Evolutionary conservation across 2,797 vertebrate species (phyloP), one percentile per base, ranked within the genome.

Genomic region (Amphiprion clarkii): DNA sequence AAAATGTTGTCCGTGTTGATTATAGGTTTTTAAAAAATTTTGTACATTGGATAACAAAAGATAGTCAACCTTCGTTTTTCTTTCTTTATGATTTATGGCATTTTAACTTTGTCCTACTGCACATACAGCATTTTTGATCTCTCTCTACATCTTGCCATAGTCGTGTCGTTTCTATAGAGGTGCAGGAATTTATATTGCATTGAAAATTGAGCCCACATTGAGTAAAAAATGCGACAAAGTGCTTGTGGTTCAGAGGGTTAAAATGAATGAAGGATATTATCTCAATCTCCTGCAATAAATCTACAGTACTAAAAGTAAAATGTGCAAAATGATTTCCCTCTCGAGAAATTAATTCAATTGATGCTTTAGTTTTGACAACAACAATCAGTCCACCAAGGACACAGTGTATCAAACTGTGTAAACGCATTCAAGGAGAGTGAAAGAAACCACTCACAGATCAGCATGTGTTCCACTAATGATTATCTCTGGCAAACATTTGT

Each of bases 271-370:
- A 27, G 60, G 40, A 27, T 56, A 55, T n/a, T 27, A 23, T 21
- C 40, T 48, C 17, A 12, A 40, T 53, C 1, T 27, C 29, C 19
- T 2, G 29, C 19, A 39, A 65, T 40, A 52, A 48, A 44, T 53
- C 17, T 44, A 31, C 61, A 33, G 10, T 52, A 55, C 23, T 48
- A 52, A 73, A 58, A 73, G 61, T 31, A 60, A 76, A 64, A 80
- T 67, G 74, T 66, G 13, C 5, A 4, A 59, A 61, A 17, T 27
- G 10, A 55, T 74, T 74, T 71, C 17, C 1, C 56, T 58, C 46
- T 61, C 65, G 5, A 6, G 70, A 42, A 64, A 74, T 73, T 70
- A 66, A 76, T 51, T 64, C 74, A 12, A 52, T 21, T 57, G 57
- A 71, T 54, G 1, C 19, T 33, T 58, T 74, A 27, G 21, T 25